Base-by-base conservation (phyloP, 2,888 invertebrate genomes). In the Amiota mariae region DNA sequence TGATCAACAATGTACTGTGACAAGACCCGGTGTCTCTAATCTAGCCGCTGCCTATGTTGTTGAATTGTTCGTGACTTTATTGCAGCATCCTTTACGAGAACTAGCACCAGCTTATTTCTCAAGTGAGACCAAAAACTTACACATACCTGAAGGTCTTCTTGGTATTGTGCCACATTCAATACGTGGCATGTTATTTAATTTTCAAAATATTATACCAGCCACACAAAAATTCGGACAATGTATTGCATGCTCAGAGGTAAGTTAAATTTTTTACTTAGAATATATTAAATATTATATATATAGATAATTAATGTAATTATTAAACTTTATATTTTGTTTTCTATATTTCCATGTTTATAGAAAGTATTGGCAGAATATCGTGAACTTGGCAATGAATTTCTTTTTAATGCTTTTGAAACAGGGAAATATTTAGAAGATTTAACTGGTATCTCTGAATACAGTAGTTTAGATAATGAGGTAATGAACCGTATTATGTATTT, bases 1-100 rank as follows among this genome's bases (percentile, higher is more conserved):
- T 75, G 99, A 99, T 90, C 98, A 99, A 88, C 99, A 99, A 88
- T 99, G 99, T 88, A 99, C 99, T 0, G 99, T 99, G 20, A 97
- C 98, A 0, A 92, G 99, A 72, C 98, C 99, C 0, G 99, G 98
- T 1, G 94, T 96, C 15, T 96, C 98, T 0, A 95, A 95, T 87
- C 94, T 99, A 70, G 98, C 98, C 0, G 94, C 95, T 18, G 96
- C 97, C 3, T 91, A 98, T 74, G 97, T 97, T 0, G 98, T 97
- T 0, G 99, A 99, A 90, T 89, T 99, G 67, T 91, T 98, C 57
- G 93, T 97, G 0, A 94, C 95, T 0, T 80, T 98, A 61, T 90
- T 97, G 48, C 98, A 98, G 87, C 98, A 98, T 91, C 94, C 95
- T 1, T 89, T 93, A 13, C 92, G 92, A 75, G 91, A 92, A 12